These are phyloP conservation scores for Amblyopsis hoosieri DNA, from an alignment of 2,797 vertebrate genomes.

Conservation along the genomic window DNA sequence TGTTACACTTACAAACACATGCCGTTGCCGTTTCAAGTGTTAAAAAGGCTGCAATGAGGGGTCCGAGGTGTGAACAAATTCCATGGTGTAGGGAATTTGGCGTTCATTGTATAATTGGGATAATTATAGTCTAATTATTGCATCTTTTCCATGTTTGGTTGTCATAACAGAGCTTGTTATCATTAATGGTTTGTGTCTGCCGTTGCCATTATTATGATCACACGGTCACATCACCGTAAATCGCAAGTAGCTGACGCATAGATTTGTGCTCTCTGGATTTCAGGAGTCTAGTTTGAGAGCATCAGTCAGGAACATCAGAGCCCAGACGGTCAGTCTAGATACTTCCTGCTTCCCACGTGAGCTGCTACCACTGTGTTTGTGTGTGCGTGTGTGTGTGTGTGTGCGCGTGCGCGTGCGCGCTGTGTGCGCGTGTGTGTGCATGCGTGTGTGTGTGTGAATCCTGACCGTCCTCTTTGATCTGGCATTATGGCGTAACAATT, in stretches of 20 bases:
- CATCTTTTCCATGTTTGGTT: neutral
- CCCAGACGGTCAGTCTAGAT: conserved; percentile 58
- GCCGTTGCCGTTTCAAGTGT: conserved; percentile 28
- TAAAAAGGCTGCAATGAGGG: conserved; percentile 22
- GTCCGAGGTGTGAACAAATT: neutral
- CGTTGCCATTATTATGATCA: too few species aligned
- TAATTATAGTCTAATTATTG: neutral
- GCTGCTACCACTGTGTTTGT: conserved; percentile 20
- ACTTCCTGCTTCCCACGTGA: conserved; percentile 56
- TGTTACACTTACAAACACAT: conserved; percentile 56
- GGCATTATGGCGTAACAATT: conserved; percentile 54
- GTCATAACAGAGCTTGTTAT: neutral
- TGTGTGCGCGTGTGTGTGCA: neutral
- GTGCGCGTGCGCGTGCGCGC: neutral
- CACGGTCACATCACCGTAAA: conserved; percentile 1
- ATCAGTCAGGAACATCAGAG: conserved; percentile 53
- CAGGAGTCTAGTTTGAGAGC: conserved; percentile 33
- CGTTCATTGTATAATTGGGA: neutral
- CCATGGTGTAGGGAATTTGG: neutral
- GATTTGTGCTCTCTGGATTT: conserved; percentile 35
- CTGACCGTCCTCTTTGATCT: conserved; percentile 72
- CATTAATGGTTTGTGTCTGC: too few species aligned
- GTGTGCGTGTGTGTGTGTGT: neutral
- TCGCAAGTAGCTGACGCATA: conserved; percentile 13
- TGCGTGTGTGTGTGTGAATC: conserved; percentile 1